Percentiles rank a stretch among this genome's conserved stretches.
phyloP scores from a whole-genome alignment of 2,888 invertebrate genomes.

The Drosophila mettleri region DNA sequence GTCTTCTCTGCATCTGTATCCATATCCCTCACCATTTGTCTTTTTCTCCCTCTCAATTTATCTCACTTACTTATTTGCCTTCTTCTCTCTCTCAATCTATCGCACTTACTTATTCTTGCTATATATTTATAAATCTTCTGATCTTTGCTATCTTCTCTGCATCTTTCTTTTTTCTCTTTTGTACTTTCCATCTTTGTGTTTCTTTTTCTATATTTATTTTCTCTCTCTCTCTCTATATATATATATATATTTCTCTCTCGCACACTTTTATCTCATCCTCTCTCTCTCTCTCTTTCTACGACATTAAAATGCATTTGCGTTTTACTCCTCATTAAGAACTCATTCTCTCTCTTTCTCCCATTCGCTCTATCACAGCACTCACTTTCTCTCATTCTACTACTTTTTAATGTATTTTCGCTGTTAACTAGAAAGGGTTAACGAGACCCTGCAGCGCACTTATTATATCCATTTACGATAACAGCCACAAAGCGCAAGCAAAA shows the following conservation, averaged over 20 bases:
- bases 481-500: conserved; percentile 31
- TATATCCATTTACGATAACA: conserved; percentile 55
- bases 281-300: neutral
- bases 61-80: neutral
- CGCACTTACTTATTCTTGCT: too few relatives aligned
- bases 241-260: neutral
- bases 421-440: conserved; percentile 45
- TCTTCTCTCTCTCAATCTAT: neutral
- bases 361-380: neutral
- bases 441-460: conserved; percentile 47
- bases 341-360: neutral
- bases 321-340: neutral
- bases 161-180: neutral
- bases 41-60: neutral
- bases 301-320: neutral
- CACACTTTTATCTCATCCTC: neutral
- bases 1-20: too few relatives aligned
- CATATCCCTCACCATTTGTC: neutral
- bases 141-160: neutral
- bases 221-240: too few relatives aligned
- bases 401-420: conserved; percentile 55
- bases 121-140: too few relatives aligned
- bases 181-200: neutral
- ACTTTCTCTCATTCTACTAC: neutral
- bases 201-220: too few relatives aligned